phyloP scores from a whole-genome alignment of 1,140 invertebrate species.

The Magallana angulata region DNA sequence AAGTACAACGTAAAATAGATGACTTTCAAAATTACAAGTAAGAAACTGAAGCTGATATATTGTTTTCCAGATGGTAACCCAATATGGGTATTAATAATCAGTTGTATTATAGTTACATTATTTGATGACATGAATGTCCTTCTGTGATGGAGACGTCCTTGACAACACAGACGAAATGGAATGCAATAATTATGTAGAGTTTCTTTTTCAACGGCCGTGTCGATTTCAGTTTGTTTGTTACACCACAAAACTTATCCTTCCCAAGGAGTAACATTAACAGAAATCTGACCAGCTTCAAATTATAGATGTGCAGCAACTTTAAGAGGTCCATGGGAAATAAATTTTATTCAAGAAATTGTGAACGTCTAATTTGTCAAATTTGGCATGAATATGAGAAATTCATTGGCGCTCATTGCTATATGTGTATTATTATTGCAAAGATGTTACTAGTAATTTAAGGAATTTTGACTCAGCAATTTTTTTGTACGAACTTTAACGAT shows the following conservation, averaged over 20 bases:
- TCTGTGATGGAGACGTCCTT: background rate
- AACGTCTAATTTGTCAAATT: conserved; percentile 22
- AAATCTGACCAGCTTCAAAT: conserved; percentile 14
- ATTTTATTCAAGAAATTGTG: background rate
- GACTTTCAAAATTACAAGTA: no score
- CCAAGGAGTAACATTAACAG: conserved; percentile 8
- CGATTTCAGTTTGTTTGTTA: conserved; percentile 18
- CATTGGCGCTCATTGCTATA: background rate
- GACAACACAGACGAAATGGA: background rate
- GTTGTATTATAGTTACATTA: background rate
- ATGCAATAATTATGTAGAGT: conserved; percentile 19
- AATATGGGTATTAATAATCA: no score
- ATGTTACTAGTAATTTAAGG: no score
- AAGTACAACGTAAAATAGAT: no score
- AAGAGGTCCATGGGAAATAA: background rate
- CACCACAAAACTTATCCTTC: background rate
- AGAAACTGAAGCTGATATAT: no score
- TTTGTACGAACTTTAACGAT: no score
- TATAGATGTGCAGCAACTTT: background rate
- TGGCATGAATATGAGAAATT: background rate
- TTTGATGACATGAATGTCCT: background rate
- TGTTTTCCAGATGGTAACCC: no score
- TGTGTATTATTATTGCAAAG: no score
- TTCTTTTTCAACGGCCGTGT: background rate
- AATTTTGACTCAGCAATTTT: no score